These are phyloP conservation scores for Crax fasciolata DNA, from an alignment of 2,797 vertebrate species.

Conservation along the genomic window DNA sequence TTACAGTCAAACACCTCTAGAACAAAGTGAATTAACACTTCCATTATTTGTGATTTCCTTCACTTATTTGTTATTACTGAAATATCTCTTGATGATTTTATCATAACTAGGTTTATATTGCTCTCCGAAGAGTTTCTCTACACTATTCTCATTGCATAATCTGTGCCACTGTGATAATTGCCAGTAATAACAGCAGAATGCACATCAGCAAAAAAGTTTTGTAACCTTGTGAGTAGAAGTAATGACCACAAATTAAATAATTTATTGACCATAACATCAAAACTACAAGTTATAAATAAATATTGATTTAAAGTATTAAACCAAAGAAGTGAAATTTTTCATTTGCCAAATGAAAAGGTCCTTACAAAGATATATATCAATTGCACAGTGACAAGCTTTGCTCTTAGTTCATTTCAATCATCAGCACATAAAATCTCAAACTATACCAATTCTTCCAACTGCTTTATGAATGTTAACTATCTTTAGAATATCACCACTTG, in stretches of 20 bases:
- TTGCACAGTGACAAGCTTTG: neutral
- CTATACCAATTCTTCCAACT: neutral
- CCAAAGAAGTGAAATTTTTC: neutral
- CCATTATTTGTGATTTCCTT: neutral
- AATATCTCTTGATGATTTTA: neutral
- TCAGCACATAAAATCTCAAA: neutral
- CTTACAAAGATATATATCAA: neutral
- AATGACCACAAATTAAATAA: neutral
- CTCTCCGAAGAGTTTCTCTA: neutral
- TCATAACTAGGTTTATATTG: neutral
- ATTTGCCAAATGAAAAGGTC: neutral
- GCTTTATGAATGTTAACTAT: neutral
- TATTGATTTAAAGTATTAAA: neutral
- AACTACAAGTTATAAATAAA: constrained; percentile 23
- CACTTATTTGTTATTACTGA: neutral
- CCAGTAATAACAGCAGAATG: neutral
- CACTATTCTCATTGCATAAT: neutral
- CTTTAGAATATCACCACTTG: neutral
- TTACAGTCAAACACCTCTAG: neutral
- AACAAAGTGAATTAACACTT: neutral
- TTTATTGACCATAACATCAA: neutral
- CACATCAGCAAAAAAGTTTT: neutral
- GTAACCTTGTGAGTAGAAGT: neutral
- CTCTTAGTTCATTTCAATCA: neutral
- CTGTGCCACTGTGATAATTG: neutral